A percentile compares a stretch with the other conserved stretches of the same genome.
phyloP scores from a whole-genome alignment of 2,113 vertebrate species.

The Tachycineta bicolor region DNA sequence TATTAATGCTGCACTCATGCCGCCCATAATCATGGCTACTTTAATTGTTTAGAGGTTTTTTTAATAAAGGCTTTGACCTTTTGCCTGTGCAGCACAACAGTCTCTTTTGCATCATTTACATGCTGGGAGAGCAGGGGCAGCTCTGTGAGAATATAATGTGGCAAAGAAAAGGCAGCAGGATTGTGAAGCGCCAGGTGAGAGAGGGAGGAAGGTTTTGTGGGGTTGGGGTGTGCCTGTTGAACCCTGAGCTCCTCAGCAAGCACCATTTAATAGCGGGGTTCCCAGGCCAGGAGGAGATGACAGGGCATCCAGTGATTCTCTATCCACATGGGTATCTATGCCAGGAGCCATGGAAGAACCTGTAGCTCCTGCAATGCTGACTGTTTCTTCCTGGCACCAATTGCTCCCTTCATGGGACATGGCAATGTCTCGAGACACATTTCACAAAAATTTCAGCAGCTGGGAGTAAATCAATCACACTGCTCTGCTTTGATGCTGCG shows the following conservation, averaged over 20 bases:
- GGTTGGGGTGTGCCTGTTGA: fast-evolving
- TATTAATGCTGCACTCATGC: constrained; percentile 39
- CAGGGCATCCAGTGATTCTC: background rate
- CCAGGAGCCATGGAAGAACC: background rate
- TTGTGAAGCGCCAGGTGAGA: background rate
- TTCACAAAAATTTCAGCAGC: background rate
- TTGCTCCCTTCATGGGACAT: background rate
- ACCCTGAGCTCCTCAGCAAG: background rate
- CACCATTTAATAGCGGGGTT: background rate
- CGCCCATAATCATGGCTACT: background rate
- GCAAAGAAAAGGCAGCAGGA: background rate
- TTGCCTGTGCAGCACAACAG: background rate
- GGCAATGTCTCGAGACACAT: background rate
- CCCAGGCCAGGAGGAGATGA: background rate
- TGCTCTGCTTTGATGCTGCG: background rate
- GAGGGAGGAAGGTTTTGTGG: background rate
- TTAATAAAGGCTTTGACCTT: constrained; percentile 34
- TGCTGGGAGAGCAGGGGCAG: background rate
- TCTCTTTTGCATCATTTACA: background rate
- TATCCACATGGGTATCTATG: background rate
- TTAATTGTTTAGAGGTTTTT: constrained; percentile 28
- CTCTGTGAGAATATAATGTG: background rate
- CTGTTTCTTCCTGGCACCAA: background rate
- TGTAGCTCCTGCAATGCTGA: background rate
- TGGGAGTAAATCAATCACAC: background rate